These are phyloP conservation scores for Turdus rufiventris DNA, from an alignment of 2,113 vertebrate genomes.

Conservation along the genomic window DNA sequence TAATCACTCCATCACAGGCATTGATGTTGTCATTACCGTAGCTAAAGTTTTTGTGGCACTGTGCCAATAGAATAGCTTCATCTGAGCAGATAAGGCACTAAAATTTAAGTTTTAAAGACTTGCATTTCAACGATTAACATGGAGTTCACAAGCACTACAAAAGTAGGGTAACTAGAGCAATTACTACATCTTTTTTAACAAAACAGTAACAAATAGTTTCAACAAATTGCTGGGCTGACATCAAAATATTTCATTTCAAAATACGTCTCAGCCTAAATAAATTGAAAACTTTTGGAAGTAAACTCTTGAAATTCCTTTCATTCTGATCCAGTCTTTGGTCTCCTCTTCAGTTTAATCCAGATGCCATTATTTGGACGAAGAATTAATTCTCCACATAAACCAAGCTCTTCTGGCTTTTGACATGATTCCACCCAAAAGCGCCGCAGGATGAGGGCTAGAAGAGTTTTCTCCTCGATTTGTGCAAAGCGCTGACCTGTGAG, in stretches of 20 bases:
- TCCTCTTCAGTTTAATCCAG: conserved; percentile 84
- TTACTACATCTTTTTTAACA: neutral
- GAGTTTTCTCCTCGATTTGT: conserved; percentile 88
- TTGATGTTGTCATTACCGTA: neutral
- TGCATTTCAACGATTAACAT: neutral
- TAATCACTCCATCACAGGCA: neutral
- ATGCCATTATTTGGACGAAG: conserved; percentile 87
- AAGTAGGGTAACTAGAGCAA: neutral
- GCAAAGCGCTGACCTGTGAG: conserved; percentile 89
- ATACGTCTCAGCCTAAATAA: neutral
- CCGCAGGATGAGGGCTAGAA: conserved; percentile 82
- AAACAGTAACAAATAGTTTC: neutral
- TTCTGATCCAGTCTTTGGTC: neutral
- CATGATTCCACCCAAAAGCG: conserved; percentile 80
- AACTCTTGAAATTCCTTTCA: neutral
- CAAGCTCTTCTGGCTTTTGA: conserved; percentile 83
- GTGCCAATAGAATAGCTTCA: neutral
- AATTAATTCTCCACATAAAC: conserved; percentile 81
- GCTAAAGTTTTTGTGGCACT: neutral
- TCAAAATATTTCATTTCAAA: neutral
- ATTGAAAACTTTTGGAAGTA: neutral
- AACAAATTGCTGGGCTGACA: neutral
- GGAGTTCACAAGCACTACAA: neutral
- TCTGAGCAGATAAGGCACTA: neutral
- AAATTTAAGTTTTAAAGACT: neutral